Percentiles rank a stretch among this genome's conserved stretches.
These are phyloP conservation scores for Turritopsis rubra DNA, from an alignment of 30 jellyfish, hydroid and myxozoan genomes.

Conservation along the genomic window DNA sequence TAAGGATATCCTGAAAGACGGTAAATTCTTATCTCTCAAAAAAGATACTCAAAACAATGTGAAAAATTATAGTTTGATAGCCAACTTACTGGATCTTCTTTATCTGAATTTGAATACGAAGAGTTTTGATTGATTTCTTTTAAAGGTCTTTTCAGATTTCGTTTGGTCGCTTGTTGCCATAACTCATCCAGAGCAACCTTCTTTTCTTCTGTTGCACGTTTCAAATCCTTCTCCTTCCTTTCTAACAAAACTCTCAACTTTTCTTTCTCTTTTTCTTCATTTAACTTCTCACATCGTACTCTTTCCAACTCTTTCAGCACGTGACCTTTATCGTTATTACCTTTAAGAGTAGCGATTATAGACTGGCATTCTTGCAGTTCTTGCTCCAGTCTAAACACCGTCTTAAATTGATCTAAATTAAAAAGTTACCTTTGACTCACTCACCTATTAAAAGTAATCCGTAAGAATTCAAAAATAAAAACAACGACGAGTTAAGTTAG, in stretches of 20 bases:
- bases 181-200: constrained; percentile 10
- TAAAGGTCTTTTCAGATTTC: neutral
- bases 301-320: neutral
- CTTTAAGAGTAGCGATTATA: constrained; percentile 2
- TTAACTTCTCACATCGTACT: neutral
- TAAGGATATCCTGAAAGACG: neutral
- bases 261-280: neutral
- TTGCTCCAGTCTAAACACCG: constrained; percentile 2
- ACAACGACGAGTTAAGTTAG: no score
- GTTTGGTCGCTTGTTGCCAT: neutral
- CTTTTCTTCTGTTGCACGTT: constrained; percentile 1
- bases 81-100: constrained; percentile 3
- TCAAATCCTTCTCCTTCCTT: neutral
- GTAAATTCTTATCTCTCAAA: neutral
- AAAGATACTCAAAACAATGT: no score
- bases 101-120: neutral
- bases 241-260: neutral
- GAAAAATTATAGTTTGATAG: neutral
- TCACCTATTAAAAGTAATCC: neutral
- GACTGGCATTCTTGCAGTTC: neutral
- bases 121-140: neutral
- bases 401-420: neutral
- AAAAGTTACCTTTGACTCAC: neutral
- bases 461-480: no score
- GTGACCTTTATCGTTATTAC: neutral